phyloP scores from a whole-genome alignment of 2,113 vertebrate species.

The Oncorhynchus masou region DNA sequence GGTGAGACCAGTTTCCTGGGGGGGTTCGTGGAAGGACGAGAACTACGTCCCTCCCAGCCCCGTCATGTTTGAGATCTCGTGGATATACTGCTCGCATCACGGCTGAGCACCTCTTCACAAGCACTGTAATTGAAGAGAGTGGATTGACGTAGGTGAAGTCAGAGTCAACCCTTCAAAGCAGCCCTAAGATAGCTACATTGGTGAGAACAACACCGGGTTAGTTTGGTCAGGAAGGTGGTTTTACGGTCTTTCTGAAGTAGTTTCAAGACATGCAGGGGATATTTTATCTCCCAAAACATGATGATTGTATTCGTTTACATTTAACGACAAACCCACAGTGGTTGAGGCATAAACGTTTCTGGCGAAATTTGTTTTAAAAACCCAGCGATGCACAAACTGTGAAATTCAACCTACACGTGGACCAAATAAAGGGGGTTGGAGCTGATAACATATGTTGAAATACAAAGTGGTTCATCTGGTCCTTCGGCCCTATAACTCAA shows the following conservation, averaged over 20 bases:
- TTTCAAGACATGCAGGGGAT: constrained; percentile 28
- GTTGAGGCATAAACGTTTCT: constrained; percentile 7
- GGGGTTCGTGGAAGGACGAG: constrained; percentile 39
- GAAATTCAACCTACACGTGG: constrained; percentile 20
- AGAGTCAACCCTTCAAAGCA: constrained; percentile 30
- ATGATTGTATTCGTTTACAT: background rate
- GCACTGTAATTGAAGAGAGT: constrained; percentile 29
- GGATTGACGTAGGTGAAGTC: constrained; percentile 23
- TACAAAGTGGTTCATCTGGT: constrained; percentile 48
- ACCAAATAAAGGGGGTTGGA: constrained; percentile 25
- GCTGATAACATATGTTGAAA: constrained; percentile 31
- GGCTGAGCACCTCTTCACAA: constrained; percentile 31
- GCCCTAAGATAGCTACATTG: constrained; percentile 28
- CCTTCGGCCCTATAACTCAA: constrained; percentile 44
- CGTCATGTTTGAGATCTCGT: constrained; percentile 28
- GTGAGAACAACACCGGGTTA: constrained; percentile 34
- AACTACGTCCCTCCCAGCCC: constrained; percentile 27
- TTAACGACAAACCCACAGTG: constrained; percentile 3
- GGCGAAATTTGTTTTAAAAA: background rate
- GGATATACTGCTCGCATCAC: constrained; percentile 17
- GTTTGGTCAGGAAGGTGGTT: constrained; percentile 27
- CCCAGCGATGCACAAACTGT: background rate
- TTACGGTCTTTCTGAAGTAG: constrained; percentile 30
- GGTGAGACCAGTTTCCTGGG: constrained; percentile 24
- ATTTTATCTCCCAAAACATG: constrained; percentile 7